Evolutionary conservation across 2,113 vertebrate genomes (phyloP).

Genomic region (Gymnarchus niloticus): DNA sequence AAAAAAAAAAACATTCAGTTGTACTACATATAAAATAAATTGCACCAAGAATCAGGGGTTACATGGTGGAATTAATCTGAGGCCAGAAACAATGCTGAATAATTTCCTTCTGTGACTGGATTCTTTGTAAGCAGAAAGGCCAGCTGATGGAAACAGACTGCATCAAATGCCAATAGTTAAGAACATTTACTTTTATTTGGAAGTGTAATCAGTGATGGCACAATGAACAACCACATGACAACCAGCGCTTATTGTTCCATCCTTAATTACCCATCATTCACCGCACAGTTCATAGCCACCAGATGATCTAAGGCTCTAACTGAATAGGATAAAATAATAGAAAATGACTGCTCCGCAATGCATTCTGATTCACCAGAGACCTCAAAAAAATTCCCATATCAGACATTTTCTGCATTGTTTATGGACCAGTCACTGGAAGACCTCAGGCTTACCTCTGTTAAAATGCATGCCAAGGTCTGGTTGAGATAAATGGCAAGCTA

Average conservation of each 20-base stretch:
- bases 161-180: background rate
- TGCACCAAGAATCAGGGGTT: background rate
- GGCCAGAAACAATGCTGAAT: background rate
- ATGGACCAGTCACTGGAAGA: background rate
- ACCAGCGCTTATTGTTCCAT: background rate
- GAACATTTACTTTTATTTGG: background rate
- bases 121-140: background rate
- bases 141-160: background rate
- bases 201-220: background rate
- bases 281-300: background rate
- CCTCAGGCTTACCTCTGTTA: background rate
- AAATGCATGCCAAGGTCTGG: background rate
- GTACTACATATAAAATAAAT: no score
- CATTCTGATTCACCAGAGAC: background rate
- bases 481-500: constrained; percentile 10
- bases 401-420: background rate
- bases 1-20: no score
- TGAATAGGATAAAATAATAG: background rate
- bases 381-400: background rate
- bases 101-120: background rate
- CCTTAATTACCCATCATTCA: background rate
- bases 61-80: background rate
- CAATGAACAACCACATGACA: no score
- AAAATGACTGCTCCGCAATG: background rate
- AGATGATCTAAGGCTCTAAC: background rate